Base-by-base conservation (phyloP, 2,888 invertebrate genomes). In the Phymatocera aterrima region DNA sequence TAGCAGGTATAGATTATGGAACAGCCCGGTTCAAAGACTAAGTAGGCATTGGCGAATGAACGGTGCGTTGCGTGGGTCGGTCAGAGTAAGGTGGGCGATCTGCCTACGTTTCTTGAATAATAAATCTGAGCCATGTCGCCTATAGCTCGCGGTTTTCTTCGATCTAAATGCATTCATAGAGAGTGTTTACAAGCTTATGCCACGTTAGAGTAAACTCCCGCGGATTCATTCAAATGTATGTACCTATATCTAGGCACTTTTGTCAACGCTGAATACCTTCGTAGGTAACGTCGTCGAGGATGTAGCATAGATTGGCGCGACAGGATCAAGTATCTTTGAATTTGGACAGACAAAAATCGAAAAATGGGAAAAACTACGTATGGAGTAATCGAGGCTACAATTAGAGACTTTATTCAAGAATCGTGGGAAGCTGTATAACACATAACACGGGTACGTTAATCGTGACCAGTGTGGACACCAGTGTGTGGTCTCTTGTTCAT, bases 101-200 rank as follows among this genome's bases (percentile, higher is more conserved):
- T 82, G 80, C 83, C 83, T 87, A 87, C 87, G 87, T 86, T 83
- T 81, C 82, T 81, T 82, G 83, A 83, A 87, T 86, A 87, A 87
- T 87, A 86, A 87, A 87, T 87, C 86, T 87, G 83, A 81, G 82
- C 82, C 79, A 51, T 54, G 80, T 48, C 57, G 64, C 77, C 79
- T 79, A 72, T 72, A 75, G 48, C 75, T 21, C n/a, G 60, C 31
- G 77, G 79, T 83, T 82, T 74, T 77, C 80, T 79, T 79, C 87
- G 86, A 86, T 88, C 88, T 85, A 87, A 88, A 87, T 87, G 87
- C 87, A 83, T 85, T 86, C 84, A 85, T 85, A 86, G 84, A 85
- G 84, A 84, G 82, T 84, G 85, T 86, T 86, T 87, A 85, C 86
- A 84, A 82, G 85, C 84, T 83, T 85, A 85, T 80, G 83, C 84